Base-by-base conservation (phyloP, 2,113 vertebrate species). In the Cnemophilus loriae region DNA sequence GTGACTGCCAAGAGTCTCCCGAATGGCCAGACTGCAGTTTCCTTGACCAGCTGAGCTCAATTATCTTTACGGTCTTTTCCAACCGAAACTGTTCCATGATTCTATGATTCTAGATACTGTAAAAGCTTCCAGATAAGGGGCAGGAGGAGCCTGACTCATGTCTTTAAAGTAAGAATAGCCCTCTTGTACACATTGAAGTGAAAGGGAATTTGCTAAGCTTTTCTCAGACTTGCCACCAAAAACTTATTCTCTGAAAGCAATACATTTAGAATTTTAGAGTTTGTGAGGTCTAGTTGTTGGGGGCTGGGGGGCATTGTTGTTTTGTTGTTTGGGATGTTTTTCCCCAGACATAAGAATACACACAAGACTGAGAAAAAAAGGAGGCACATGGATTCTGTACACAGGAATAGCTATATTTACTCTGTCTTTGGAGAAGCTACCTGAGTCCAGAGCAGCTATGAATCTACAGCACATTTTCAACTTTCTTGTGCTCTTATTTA, bases 271-370 rank as follows among this genome's bases (percentile, higher is more conserved):
- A 91, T 71, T 68, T 89, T 42, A 56, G 68, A 35, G 8, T 18
- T 75, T 37, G 9, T 33, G 11, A 32, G 14, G 3, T 47, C 41
- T 41, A 24, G 41, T 41, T 75, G 20, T 44, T 17, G 22, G 9
- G 20, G 9, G 1, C 11, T 35, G 26, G 6, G 5, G 16, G 3
- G 1, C 14, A 37, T 33, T 37, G 10, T 5, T 50, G 3, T 13
- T 78, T 57, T 37, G 2, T 14, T 27, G 9, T 32, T 27, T 32
- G 15, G 12, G 3, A 0, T 1, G n/a, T 44, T 46, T 83, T 44
- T 16, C 15, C 16, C 1, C 8, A 28, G 9, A n/a, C 13, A 6
- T 61, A 65, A 57, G 11, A 59, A 79, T 44, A 32, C 1, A 12
- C 7, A 30, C 2, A 86, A 49, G 23, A 39, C 10, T 82, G 32